Base-by-base conservation (phyloP, 2,797 vertebrate genomes). In the Diplodus sargus region DNA sequence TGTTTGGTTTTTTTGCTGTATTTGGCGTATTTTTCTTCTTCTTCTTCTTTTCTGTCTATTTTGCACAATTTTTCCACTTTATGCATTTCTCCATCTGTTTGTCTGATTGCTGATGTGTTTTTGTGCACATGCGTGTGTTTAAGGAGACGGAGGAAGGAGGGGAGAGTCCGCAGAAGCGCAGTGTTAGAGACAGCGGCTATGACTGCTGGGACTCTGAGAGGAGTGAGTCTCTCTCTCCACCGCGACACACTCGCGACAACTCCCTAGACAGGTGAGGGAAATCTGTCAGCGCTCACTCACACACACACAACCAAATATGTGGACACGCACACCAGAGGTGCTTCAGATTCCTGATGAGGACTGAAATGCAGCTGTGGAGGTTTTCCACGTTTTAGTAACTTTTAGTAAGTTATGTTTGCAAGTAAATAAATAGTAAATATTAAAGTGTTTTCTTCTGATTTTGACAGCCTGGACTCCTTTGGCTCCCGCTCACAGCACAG, bases 161-260 rank as follows among this genome's bases (percentile, higher is more conserved):
- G 0, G 97, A 98, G 67, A 96, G 95, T 75, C 96, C 97, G 0
- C 92, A 82, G 77, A 98, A 97, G 65, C 96, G 96, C 80, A 95
- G 95, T 54, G 96, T 99, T 64, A 95, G 98, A 63, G 98, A 99
- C 96, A 99, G 98, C 0, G 97, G 97, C 81, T 99, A 98, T n/a
- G 98, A 99, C 93, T 97, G 97, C 93, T 99, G 98, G 97, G 98
- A 99, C 82, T 97, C 97, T 0, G 98, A 99, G 80, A 96, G 97
- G 89, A 99, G 98, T 0, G 98, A 98, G 71, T 99, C 97, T 15
- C 96, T 98, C 18, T 99, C 98, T 17, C 97, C 98, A 0, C 97
- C 98, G 14, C 94, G 95, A 63, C 98, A 99, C 34, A 96, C 96
- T 66, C 93, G 97, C 61, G 98, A 99, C 93, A 97, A 98, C 90